phyloP scores from a whole-genome alignment of 2,888 invertebrate species.

The Brachyptera putata region DNA sequence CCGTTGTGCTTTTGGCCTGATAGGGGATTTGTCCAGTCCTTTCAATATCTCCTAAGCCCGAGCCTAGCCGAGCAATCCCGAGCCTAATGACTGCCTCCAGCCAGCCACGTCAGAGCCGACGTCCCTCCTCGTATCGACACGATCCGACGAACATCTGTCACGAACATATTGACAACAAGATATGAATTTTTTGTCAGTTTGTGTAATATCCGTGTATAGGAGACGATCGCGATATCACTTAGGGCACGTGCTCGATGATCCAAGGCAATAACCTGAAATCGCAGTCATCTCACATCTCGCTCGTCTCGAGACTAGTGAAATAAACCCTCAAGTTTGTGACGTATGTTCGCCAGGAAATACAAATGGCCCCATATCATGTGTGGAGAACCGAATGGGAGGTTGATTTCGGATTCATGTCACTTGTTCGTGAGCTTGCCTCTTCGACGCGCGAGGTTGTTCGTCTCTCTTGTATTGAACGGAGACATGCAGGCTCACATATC shows the following conservation, averaged over 20 bases:
- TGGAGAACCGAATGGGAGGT: neutral
- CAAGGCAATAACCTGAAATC: no score
- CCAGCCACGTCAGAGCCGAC: neutral
- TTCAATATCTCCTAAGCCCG: conserved; percentile 11
- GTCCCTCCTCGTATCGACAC: neutral
- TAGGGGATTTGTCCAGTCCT: conserved; percentile 10
- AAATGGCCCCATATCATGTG: neutral
- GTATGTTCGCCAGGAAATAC: neutral
- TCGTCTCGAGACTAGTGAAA: neutral
- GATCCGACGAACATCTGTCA: neutral
- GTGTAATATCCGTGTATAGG: neutral
- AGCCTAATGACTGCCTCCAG: neutral
- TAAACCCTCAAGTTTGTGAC: neutral
- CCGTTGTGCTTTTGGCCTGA: neutral
- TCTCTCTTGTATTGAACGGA: neutral
- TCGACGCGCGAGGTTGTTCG: neutral
- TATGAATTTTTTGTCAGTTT: neutral
- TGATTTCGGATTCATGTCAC: neutral
- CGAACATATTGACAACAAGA: neutral
- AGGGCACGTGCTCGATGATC: no score
- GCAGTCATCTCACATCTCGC: no score
- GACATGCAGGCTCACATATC: no score
- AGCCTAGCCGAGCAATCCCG: neutral
- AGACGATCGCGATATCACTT: no score
- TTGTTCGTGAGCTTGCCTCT: neutral